Percentiles rank a stretch among this genome's conserved stretches.
phyloP scores from a whole-genome alignment of 1,140 invertebrate genomes.

The Lasioglossum albipes region DNA sequence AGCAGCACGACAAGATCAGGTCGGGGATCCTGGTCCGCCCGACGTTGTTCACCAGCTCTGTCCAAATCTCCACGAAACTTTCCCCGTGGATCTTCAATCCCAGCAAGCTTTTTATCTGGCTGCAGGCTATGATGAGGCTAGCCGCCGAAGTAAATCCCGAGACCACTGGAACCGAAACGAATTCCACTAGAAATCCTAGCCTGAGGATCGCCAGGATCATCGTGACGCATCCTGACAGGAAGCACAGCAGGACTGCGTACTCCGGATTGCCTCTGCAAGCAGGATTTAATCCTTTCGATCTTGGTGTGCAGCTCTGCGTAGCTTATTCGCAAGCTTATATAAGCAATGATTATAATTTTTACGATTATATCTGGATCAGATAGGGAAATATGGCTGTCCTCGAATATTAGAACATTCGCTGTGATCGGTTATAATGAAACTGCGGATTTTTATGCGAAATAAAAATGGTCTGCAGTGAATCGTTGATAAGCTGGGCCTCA shows the following conservation, averaged over 20 bases:
- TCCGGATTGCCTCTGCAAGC: slow-evolving; percentile 76
- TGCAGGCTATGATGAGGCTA: slow-evolving; percentile 90
- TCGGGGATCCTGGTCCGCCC: slow-evolving; percentile 81
- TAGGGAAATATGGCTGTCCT: too few relatives aligned
- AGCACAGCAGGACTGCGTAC: slow-evolving; percentile 87
- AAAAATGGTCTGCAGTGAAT: too few relatives aligned
- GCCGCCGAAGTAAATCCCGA: slow-evolving; percentile 93
- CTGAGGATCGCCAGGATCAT: slow-evolving; percentile 86
- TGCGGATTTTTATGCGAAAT: too few relatives aligned
- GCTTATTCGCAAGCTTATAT: too few relatives aligned
- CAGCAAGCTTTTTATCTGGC: slow-evolving; percentile 88
- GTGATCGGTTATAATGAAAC: too few relatives aligned
- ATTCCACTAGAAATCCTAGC: slow-evolving; percentile 90
- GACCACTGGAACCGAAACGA: slow-evolving; percentile 91
- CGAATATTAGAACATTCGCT: too few relatives aligned
- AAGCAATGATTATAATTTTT: too few relatives aligned
- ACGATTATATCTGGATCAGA: too few relatives aligned
- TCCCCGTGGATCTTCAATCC: slow-evolving; percentile 84
- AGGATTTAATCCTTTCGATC: too few relatives aligned
- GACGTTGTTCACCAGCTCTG: slow-evolving; percentile 81
- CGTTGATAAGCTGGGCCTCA: too few relatives aligned
- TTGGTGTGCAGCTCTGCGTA: too few relatives aligned
- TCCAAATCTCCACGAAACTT: slow-evolving; percentile 83
- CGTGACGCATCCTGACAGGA: slow-evolving; percentile 86
- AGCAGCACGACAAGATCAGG: slow-evolving; percentile 83